These are phyloP conservation scores for Camelus dromedarius DNA, from an alignment of 2,113 vertebrate genomes.

Conservation along the genomic window DNA sequence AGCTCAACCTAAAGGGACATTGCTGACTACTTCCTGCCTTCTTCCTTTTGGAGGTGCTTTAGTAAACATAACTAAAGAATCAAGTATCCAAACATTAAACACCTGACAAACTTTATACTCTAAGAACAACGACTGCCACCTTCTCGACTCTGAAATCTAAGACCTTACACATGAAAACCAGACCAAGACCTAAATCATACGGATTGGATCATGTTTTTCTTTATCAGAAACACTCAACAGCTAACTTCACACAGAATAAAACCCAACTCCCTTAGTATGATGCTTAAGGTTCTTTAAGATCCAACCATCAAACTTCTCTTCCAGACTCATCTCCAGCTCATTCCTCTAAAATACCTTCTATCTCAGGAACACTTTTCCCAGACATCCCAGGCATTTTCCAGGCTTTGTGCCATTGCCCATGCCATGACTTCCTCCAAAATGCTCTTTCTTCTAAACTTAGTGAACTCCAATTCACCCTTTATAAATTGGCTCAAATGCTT, in stretches of 20 bases:
- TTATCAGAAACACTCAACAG: constrained; percentile 24
- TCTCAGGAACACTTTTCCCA: neutral
- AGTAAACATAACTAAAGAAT: constrained; percentile 27
- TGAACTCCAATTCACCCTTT: neutral
- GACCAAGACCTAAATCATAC: neutral
- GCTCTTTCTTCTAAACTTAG: neutral
- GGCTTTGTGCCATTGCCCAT: neutral
- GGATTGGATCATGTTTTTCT: neutral
- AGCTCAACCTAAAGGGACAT: constrained; percentile 18
- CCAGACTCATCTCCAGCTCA: constrained; percentile 4
- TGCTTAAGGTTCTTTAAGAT: neutral
- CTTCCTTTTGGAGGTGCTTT: neutral
- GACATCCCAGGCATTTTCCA: neutral
- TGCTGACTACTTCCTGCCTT: constrained; percentile 32
- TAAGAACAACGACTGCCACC: neutral
- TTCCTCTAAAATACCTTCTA: constrained; percentile 26
- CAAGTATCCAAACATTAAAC: neutral
- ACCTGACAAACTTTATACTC: neutral
- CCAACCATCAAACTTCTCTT: constrained; percentile 10
- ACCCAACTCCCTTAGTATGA: neutral
- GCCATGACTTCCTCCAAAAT: neutral
- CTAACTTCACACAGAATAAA: constrained; percentile 56
- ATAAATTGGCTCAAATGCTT: constrained; percentile 20
- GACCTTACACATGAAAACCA: constrained; percentile 25
- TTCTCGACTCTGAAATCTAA: constrained; percentile 49